These are phyloP conservation scores for Dasypolia templi DNA, from an alignment of 2,888 invertebrate genomes.

Conservation along the genomic window DNA sequence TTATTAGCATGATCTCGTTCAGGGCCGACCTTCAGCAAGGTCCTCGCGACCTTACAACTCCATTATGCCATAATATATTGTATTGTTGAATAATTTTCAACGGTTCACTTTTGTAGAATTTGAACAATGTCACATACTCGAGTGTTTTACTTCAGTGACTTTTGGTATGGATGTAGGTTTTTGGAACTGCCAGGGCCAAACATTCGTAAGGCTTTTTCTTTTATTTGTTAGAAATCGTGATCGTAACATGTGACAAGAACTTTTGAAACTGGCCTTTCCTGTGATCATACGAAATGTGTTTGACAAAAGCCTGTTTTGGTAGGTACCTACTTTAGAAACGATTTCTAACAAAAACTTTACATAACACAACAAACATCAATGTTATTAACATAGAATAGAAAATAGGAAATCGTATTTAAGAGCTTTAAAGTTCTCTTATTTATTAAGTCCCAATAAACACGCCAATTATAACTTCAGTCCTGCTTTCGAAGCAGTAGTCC, in stretches of 20 bases:
- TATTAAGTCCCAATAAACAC: background rate
- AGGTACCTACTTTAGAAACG: background rate
- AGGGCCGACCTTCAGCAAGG: constrained; percentile 39
- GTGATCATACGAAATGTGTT: background rate
- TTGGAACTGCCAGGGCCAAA: background rate
- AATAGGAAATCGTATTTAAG: background rate
- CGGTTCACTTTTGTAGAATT: constrained; percentile 14
- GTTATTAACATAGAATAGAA: background rate
- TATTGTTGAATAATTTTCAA: constrained; percentile 48
- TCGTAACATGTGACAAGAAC: too few species aligned
- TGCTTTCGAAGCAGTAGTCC: constrained; percentile 14
- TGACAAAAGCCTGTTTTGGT: background rate
- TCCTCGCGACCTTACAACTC: constrained; percentile 28
- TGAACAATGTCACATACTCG: constrained; percentile 37
- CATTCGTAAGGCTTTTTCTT: background rate
- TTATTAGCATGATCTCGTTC: constrained; percentile 36
- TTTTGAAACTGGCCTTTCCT: background rate
- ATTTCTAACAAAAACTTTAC: background rate
- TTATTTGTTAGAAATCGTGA: background rate
- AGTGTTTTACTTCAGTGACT: constrained; percentile 23
- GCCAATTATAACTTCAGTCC: background rate
- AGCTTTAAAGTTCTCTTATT: background rate
- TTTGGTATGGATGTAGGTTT: background rate
- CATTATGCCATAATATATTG: constrained; percentile 13
- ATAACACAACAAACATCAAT: background rate